phyloP scores from a whole-genome alignment of 1,140 invertebrate species.

The Zaprionus vittiger region DNA sequence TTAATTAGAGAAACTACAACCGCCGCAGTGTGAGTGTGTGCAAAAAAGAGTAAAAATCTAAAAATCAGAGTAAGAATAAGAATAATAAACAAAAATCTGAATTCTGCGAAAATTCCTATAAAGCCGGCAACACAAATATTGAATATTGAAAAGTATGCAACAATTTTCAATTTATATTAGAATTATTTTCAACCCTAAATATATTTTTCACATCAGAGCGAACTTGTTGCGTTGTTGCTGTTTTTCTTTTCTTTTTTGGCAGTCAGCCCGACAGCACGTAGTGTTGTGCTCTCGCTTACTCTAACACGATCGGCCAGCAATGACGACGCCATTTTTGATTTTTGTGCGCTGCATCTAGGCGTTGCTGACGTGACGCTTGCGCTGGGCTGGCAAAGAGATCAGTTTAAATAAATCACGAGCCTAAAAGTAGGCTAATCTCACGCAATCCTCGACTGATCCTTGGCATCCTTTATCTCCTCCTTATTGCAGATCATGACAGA shows the following conservation, averaged over 20 bases:
- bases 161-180: slow-evolving; percentile 59
- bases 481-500: slow-evolving; percentile 3
- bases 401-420: slow-evolving; percentile 63
- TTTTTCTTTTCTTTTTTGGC: slow-evolving; percentile 26
- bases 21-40: slow-evolving; percentile 21
- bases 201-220: slow-evolving; percentile 57
- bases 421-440: slow-evolving; percentile 70
- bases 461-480: slow-evolving; percentile 11
- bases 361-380: slow-evolving; percentile 74
- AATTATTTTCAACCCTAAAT: slow-evolving; percentile 74
- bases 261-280: slow-evolving; percentile 32
- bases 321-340: slow-evolving; percentile 64
- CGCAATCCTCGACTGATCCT: slow-evolving; percentile 45
- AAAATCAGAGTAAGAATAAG: neutral
- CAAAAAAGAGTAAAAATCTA: slow-evolving; percentile 16
- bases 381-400: slow-evolving; percentile 51
- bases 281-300: slow-evolving; percentile 57
- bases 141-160: slow-evolving; percentile 78
- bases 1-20: slow-evolving; percentile 46
- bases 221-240: slow-evolving; percentile 61
- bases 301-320: slow-evolving; percentile 34
- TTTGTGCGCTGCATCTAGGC: slow-evolving; percentile 75
- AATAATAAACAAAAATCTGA: neutral
- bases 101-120: slow-evolving; percentile 17
- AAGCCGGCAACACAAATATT: slow-evolving; percentile 57